A percentile compares a stretch with the other conserved stretches of the same genome.
These are phyloP conservation scores for Leptinotarsa defecta DNA, from an alignment of 1,140 invertebrate genomes.

Conservation along the genomic window DNA sequence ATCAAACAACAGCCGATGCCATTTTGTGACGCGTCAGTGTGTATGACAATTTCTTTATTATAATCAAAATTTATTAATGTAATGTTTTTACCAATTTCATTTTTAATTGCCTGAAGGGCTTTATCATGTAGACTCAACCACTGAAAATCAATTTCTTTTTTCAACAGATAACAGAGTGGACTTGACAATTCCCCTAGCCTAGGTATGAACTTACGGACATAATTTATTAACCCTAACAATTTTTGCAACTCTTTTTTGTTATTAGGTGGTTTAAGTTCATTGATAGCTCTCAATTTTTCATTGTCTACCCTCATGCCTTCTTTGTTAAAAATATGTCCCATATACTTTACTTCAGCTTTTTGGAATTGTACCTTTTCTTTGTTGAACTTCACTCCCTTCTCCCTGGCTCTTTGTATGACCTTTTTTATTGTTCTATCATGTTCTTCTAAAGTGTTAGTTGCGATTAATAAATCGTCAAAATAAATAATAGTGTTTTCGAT, in stretches of 20 bases:
- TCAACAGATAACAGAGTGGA: conserved; percentile 24
- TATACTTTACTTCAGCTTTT: conserved; percentile 29
- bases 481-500: conserved; percentile 32
- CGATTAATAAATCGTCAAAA: conserved; percentile 39
- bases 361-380: conserved; percentile 36
- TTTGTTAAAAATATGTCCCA: conserved; percentile 34
- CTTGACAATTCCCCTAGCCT: conserved; percentile 27
- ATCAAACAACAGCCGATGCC: conserved; percentile 32
- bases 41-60: conserved; percentile 20
- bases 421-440: conserved; percentile 30
- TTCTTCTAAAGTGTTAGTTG: conserved; percentile 26
- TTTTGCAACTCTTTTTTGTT: conserved; percentile 37
- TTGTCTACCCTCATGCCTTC: conserved; percentile 32
- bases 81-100: too few species aligned
- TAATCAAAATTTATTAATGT: too few species aligned
- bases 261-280: conserved; percentile 31
- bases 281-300: conserved; percentile 30
- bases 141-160: conserved; percentile 19
- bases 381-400: conserved; percentile 36
- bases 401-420: conserved; percentile 28
- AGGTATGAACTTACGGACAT: conserved; percentile 34
- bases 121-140: not conserved
- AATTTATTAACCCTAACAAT: conserved; percentile 38
- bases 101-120: too few species aligned
- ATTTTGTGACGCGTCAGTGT: conserved; percentile 33